Evolutionary conservation across 1,140 invertebrate species (phyloP).

Genomic region (Colletes gigas): DNA sequence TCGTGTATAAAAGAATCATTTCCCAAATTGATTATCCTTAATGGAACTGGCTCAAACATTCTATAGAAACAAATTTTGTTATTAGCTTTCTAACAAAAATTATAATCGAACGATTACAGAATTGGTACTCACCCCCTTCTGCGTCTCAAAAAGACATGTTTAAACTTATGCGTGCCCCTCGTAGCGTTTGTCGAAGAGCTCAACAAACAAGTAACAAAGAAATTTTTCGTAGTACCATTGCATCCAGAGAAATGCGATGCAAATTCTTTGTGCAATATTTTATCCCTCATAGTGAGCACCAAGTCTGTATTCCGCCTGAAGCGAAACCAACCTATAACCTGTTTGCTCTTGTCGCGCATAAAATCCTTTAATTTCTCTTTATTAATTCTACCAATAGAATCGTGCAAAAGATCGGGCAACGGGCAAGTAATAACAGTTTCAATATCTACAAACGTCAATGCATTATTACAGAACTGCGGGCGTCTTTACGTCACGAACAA

Average conservation of each 20-base stretch:
- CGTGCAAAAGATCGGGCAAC: constrained; percentile 81
- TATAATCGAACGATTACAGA: not conserved
- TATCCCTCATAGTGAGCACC: constrained; percentile 82
- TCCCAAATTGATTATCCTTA: constrained; percentile 79
- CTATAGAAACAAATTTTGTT: constrained; percentile 57
- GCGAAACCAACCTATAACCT: constrained; percentile 85
- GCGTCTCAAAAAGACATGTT: constrained; percentile 78
- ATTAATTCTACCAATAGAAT: constrained; percentile 82
- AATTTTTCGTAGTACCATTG: constrained; percentile 59
- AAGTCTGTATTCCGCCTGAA: constrained; percentile 81
- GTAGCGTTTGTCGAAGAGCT: constrained; percentile 78
- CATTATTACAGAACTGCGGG: not conserved
- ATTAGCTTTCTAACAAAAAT: not conserved
- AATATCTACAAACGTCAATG: constrained; percentile 76
- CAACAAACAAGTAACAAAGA: constrained; percentile 82
- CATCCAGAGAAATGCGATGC: constrained; percentile 78
- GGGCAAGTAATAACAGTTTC: constrained; percentile 82
- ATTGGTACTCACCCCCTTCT: constrained; percentile 66
- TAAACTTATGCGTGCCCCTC: constrained; percentile 82
- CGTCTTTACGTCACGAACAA: not conserved
- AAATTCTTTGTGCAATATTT: constrained; percentile 83
- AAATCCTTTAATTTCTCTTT: constrained; percentile 80
- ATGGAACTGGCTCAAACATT: constrained; percentile 70
- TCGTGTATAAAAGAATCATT: constrained; percentile 70
- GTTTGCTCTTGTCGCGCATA: constrained; percentile 79